These are phyloP conservation scores for Carollia perspicillata DNA, from an alignment of 2,113 vertebrate genomes.

Conservation along the genomic window DNA sequence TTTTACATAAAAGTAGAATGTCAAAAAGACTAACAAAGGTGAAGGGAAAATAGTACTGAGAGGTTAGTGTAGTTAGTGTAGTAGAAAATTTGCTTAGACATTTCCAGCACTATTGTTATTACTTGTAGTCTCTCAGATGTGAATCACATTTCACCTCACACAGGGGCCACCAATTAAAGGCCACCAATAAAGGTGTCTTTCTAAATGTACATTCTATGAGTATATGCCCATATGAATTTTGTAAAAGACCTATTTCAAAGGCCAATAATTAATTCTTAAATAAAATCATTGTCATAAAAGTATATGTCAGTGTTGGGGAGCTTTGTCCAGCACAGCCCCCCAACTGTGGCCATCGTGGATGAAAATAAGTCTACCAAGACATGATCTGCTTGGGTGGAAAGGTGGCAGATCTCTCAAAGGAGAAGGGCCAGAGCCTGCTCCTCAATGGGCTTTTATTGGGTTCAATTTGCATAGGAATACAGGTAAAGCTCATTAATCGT, in stretches of 20 bases:
- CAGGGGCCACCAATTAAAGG: constrained; percentile 28
- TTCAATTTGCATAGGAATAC: no score
- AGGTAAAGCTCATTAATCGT: no score
- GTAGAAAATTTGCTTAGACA: constrained; percentile 61
- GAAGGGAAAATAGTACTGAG: background rate
- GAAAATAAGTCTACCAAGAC: no score
- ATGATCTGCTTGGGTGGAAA: no score
- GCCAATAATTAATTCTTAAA: constrained; percentile 19
- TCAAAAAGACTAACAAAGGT: constrained; percentile 40
- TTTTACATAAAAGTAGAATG: constrained; percentile 41
- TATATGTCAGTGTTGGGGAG: background rate
- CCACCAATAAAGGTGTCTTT: constrained; percentile 36
- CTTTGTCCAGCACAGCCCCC: no score
- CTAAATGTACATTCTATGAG: background rate
- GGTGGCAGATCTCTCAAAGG: no score
- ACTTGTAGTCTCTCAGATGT: background rate
- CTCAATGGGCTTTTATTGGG: no score
- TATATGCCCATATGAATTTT: background rate
- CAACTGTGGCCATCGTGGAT: no score
- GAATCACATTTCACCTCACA: constrained; percentile 33
- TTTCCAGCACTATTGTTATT: constrained; percentile 4
- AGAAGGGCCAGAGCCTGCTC: no score
- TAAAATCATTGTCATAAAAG: constrained; percentile 38
- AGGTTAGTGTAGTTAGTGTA: constrained; percentile 34
- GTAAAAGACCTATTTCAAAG: background rate